phyloP scores from a whole-genome alignment of 2,888 invertebrate genomes.

The Pecten maximus region DNA sequence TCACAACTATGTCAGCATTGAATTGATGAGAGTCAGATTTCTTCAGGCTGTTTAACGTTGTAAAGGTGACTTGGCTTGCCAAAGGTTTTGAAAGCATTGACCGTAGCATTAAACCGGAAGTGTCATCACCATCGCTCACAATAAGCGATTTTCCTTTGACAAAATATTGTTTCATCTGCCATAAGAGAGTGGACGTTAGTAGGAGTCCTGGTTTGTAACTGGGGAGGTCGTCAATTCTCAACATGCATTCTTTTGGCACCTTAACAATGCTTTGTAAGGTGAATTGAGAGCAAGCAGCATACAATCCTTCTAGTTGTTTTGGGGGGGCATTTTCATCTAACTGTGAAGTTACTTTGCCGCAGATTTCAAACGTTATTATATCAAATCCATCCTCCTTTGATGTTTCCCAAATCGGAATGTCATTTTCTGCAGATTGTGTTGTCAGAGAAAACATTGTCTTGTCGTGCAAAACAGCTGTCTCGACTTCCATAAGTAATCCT shows the following conservation, averaged over 20 bases:
- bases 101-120: neutral
- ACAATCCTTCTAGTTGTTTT: neutral
- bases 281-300: conserved; percentile 24
- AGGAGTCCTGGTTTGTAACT: conserved; percentile 6
- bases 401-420: neutral
- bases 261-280: neutral
- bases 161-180: neutral
- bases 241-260: neutral
- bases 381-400: neutral
- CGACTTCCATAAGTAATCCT: neutral
- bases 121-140: neutral
- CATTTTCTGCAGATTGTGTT: neutral
- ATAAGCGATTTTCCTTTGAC: neutral
- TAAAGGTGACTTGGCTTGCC: neutral
- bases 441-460: neutral
- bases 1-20: neutral
- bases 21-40: neutral
- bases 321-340: neutral
- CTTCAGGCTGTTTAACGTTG: neutral
- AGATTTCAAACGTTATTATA: neutral
- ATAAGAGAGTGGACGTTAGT: neutral
- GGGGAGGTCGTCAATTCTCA: neutral
- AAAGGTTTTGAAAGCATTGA: neutral
- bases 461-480: neutral
- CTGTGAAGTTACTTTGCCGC: neutral